phyloP scores from a whole-genome alignment of 2,888 invertebrate genomes.

The Ennomos fuscantarius region DNA sequence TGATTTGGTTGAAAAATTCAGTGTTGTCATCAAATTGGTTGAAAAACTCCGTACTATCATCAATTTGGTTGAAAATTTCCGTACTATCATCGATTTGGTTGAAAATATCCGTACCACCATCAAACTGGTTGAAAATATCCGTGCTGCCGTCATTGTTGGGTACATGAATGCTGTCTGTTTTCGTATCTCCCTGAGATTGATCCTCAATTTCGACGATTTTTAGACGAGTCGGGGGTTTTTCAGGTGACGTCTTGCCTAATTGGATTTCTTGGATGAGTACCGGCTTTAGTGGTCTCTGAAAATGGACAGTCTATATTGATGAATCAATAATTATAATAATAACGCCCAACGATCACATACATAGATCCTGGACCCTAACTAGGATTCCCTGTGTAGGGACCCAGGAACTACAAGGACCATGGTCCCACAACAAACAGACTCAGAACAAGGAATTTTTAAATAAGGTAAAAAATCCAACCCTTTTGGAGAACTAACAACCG shows the following conservation, averaged over 20 bases:
- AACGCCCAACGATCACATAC: too few species aligned
- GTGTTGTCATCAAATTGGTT: too few species aligned
- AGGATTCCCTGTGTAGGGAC: too few species aligned
- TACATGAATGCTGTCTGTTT: slow-evolving; percentile 53
- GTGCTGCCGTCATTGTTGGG: slow-evolving; percentile 23
- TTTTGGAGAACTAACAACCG: too few species aligned
- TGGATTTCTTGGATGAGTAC: slow-evolving; percentile 79
- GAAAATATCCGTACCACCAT: too few species aligned
- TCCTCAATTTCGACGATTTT: slow-evolving; percentile 63
- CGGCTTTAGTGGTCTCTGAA: slow-evolving; percentile 84
- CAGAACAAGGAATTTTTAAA: too few species aligned
- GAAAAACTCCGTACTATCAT: neutral
- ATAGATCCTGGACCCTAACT: too few species aligned
- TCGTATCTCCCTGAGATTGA: slow-evolving; percentile 55
- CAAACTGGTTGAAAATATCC: neutral
- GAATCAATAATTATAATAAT: neutral
- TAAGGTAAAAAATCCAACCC: too few species aligned
- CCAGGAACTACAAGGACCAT: too few species aligned
- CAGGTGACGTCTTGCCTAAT: slow-evolving; percentile 56
- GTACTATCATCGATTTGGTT: too few species aligned
- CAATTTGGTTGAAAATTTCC: slow-evolving; percentile 1
- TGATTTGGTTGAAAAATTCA: too few species aligned
- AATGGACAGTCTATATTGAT: slow-evolving; percentile 30
- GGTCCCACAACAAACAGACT: too few species aligned
- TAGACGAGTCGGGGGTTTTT: slow-evolving; percentile 60